phyloP scores from a whole-genome alignment of 2,888 invertebrate genomes.

The Syrphus vitripennis region DNA sequence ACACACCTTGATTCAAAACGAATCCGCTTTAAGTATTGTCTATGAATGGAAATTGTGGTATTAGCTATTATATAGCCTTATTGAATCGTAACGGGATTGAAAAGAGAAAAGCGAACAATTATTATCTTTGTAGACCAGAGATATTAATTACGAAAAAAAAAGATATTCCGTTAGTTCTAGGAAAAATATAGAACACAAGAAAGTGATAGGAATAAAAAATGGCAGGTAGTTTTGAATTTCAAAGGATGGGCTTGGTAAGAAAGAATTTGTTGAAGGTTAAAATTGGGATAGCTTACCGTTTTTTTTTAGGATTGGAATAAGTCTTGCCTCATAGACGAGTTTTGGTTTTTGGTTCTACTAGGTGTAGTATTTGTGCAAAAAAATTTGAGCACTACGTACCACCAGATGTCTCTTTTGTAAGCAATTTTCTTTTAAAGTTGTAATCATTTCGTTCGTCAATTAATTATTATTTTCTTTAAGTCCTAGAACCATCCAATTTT shows the following conservation, averaged over 20 bases:
- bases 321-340: too few relatives aligned
- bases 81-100: neutral
- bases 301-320: too few relatives aligned
- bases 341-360: too few relatives aligned
- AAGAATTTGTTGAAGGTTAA: neutral
- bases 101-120: neutral
- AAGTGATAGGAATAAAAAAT: neutral
- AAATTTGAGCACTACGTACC: too few relatives aligned
- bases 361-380: too few relatives aligned
- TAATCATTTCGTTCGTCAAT: too few relatives aligned
- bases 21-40: neutral
- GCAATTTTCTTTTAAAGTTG: too few relatives aligned
- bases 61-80: neutral
- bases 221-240: neutral
- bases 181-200: neutral
- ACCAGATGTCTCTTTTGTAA: too few relatives aligned
- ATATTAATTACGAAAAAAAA: neutral
- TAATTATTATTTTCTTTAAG: too few relatives aligned
- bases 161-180: neutral
- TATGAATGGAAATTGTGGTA: neutral
- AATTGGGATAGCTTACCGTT: neutral
- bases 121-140: neutral
- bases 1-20: conserved; percentile 1
- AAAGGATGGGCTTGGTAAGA: neutral
- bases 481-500: too few relatives aligned